Evolutionary conservation across 2,888 invertebrate genomes (phyloP), one percentile per base, ranked within the genome.

Genomic region (Nipponacmea schrenckii): DNA sequence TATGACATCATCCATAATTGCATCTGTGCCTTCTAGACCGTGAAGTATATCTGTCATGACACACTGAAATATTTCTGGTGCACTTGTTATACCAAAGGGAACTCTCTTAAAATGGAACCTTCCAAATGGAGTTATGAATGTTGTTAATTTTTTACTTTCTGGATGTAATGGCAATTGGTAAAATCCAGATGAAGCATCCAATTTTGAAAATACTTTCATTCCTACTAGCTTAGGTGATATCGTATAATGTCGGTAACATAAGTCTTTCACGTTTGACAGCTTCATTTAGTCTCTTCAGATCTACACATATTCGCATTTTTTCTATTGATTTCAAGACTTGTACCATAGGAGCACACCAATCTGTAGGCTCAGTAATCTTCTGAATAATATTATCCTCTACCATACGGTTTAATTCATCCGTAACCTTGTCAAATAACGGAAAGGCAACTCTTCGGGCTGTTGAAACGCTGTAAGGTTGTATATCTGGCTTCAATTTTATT

Each of bases 51-150:
- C 66, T 26, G 46, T 63, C 31, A 75, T 67, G 26, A 50, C 63
- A 46, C 72, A 72, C 65, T 76, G 74, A 56, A 77, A 77, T 31
- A 76, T 70, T 64, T 77, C 70, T 14, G 72, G 67, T 15, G 73
- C 73, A 14, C 68, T 65, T 12, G 68, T 66, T 17, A 74, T 73
- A n/a, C 74, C 74, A 68, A 73, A 73, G 1, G 73, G 77, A 31
- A 73, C 46, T 26, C 69, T 31, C 24, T 62, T 63, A 24, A 71
- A 77, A 17, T 66, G 64, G 67, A 64, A 77, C 17, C 75, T 27
- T 0, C 74, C 73, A n/a, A 73, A 46, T 0, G 76, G 70, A 31
- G 73, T 76, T 2, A 77, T 73, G 39, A 75, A 74, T 7, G 67
- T 76, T 12, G 73, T 78, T 0, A 76, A 56, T 20, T 62, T 64